Conservation (phyloP, 2,797 vertebrate species). For the Phataginus tetradactyla region DNA sequence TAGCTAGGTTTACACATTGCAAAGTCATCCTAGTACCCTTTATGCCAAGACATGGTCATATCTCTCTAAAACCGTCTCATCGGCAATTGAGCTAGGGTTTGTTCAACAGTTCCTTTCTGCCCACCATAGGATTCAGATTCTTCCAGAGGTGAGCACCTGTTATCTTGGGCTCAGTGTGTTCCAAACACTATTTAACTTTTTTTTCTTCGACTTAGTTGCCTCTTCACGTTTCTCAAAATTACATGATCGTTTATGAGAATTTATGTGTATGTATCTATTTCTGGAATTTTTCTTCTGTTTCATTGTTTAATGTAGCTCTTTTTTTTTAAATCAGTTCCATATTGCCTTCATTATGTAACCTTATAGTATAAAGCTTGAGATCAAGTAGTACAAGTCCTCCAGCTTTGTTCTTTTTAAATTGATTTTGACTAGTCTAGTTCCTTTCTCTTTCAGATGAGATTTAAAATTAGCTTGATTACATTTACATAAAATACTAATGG, state of each 20-base stretch:
- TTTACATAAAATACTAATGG: neutral
- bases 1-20: neutral
- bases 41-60: neutral
- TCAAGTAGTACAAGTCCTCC: neutral
- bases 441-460: neutral
- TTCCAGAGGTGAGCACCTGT: neutral
- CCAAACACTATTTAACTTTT: neutral
- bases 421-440: neutral
- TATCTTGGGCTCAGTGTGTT: neutral
- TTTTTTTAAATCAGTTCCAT: neutral
- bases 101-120: neutral
- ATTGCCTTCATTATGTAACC: neutral
- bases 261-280: neutral
- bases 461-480: neutral
- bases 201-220: neutral
- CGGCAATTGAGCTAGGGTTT: neutral
- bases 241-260: neutral
- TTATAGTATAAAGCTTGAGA: neutral
- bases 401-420: neutral
- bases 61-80: neutral
- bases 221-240: neutral
- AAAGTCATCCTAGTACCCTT: neutral
- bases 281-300: neutral
- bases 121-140: neutral
- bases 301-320: neutral